Evolutionary conservation across 2,888 invertebrate species (phyloP), one percentile per base, ranked within the genome.

Genomic region (Osmoderma eremita): DNA sequence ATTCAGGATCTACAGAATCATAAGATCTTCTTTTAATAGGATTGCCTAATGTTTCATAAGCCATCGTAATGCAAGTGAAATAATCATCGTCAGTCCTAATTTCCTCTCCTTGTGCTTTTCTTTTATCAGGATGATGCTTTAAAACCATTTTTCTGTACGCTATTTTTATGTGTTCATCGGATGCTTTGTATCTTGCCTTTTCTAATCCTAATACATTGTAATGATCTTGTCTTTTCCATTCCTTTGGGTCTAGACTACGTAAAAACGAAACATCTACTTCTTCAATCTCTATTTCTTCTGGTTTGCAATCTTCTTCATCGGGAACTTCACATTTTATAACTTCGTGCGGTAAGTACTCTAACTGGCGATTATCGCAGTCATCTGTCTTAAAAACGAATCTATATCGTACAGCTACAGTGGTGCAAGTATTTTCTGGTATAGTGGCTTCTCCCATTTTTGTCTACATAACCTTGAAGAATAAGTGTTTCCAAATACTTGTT

Each of bases 221-320:
- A 82, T 98, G 98, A 82, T 98, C 98, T 84, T 98, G 98, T 76
- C 94, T 90, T 85, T 97, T 98, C 97, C 97, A 98, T 77, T 96
- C 93, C 81, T 94, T 96, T 1, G 98, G 98, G 83, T 98, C 95
- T 71, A 98, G 84, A 68, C 93, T 93, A 72, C 93, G 87, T 70
- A 98, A 85, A 80, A 94, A 95, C 66, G 89, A 88, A 6, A 94
- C 88, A 82, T 95, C 92, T 71, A 85, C 84, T 58, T 82, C 80
- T 70, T 82, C 76, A 30, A 72, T 69, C 63, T 79, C 76, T 67
- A 79, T 78, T 64, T 80, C 79, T 64, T 83, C 81, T 10, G 71
- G 70, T 66, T 76, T 75, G 48, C 56, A 63, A 42, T 70, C 67
- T 66, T 73, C 70, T 13, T 74, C 65, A 30, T 70, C 63, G 3